Evolutionary conservation across 2,888 invertebrate genomes (phyloP).

Genomic region (Synergus gifuensis): DNA sequence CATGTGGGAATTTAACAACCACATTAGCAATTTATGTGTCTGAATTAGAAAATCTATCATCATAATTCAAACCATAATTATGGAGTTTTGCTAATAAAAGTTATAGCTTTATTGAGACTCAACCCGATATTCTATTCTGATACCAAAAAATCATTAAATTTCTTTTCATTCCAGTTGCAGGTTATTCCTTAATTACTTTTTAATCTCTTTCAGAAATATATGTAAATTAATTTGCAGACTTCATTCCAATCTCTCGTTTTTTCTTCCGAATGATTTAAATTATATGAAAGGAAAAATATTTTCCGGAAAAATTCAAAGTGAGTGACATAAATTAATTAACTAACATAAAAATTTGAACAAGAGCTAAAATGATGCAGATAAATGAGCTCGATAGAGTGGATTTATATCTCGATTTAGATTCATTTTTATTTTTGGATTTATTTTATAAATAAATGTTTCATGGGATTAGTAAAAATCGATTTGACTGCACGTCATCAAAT

Average conservation of each 20-base stretch:
- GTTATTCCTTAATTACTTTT: too few relatives aligned
- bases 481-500: slow-evolving; percentile 10
- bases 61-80: neutral
- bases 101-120: neutral
- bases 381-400: neutral
- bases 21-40: neutral
- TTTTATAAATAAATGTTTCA: neutral
- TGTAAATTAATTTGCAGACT: too few relatives aligned
- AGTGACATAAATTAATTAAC: neutral
- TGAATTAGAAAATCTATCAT: neutral
- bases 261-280: too few relatives aligned
- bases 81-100: neutral
- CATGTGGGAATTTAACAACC: neutral
- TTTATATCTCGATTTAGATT: neutral
- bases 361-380: neutral
- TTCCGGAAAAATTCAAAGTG: too few relatives aligned
- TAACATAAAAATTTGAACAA: neutral
- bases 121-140: neutral
- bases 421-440: neutral
- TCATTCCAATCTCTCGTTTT: too few relatives aligned
- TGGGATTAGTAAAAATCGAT: neutral
- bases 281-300: too few relatives aligned
- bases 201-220: too few relatives aligned
- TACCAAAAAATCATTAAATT: neutral
- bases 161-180: neutral